These are phyloP conservation scores for Coendou prehensilis DNA, from an alignment of 2,797 vertebrate species.

Conservation along the genomic window DNA sequence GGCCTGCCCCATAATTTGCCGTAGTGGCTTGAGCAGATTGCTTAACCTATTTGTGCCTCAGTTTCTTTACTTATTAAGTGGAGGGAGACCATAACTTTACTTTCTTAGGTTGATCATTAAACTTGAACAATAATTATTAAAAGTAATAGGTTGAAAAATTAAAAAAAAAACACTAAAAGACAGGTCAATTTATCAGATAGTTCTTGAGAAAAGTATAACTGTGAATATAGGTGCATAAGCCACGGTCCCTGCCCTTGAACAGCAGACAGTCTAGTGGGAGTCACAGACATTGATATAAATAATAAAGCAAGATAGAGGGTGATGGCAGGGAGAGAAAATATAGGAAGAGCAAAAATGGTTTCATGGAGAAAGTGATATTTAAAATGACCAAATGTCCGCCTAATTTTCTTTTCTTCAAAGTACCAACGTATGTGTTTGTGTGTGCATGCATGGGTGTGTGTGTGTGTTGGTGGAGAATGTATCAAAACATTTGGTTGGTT, in stretches of 20 bases:
- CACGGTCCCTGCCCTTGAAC: background rate
- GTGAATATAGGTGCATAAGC: constrained; percentile 30
- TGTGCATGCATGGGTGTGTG: no score
- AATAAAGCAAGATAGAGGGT: constrained; percentile 27
- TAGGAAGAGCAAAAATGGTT: background rate
- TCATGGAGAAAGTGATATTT: constrained; percentile 45
- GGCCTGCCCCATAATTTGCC: constrained; percentile 7
- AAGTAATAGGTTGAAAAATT: constrained; percentile 12
- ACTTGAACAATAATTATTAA: constrained; percentile 47
- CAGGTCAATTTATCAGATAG: background rate
- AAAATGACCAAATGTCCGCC: constrained; percentile 50
- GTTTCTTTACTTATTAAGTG: constrained; percentile 27
- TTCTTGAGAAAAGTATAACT: constrained; percentile 30
- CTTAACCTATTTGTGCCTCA: constrained; percentile 8
- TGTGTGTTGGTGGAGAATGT: background rate
- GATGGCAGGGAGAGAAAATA: background rate
- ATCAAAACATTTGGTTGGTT: constrained; percentile 8
- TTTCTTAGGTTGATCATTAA: constrained; percentile 35
- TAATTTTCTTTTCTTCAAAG: constrained; percentile 65
- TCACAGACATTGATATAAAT: background rate
- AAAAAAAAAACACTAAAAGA: constrained; percentile 4
- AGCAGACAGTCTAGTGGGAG: background rate
- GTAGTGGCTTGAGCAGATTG: constrained; percentile 9
- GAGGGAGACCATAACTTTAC: background rate
- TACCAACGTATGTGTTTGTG: background rate